Percentiles rank a stretch among this genome's conserved stretches.
Evolutionary conservation across 2,888 invertebrate species (phyloP).

Genomic region (Chymomyza caudatula): DNA sequence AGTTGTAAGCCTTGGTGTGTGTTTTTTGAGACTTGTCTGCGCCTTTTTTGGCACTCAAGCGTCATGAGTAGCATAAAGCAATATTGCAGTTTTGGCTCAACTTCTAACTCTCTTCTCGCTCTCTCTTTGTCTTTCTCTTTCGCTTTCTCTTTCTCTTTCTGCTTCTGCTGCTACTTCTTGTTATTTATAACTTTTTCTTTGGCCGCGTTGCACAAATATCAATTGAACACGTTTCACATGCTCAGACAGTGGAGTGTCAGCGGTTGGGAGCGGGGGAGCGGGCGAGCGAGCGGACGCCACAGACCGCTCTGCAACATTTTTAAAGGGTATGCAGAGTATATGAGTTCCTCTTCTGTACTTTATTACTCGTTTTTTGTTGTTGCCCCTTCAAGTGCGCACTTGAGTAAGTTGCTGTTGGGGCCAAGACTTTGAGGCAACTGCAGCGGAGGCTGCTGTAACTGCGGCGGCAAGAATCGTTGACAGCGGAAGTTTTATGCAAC

Average conservation of each 20-base stretch:
- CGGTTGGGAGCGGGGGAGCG: too few relatives aligned
- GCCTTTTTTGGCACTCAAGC: conserved; percentile 8
- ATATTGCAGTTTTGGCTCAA: conserved; percentile 66
- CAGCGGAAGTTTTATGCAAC: conserved; percentile 2
- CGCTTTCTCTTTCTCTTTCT: conserved; percentile 26
- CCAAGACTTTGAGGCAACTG: conserved; percentile 18
- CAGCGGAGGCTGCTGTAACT: conserved; percentile 18
- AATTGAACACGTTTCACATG: conserved; percentile 65
- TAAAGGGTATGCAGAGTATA: conserved; percentile 34
- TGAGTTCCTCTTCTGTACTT: conserved; percentile 33
- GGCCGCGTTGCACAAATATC: conserved; percentile 60
- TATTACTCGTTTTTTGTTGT: conserved; percentile 12
- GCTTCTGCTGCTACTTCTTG: conserved; percentile 45
- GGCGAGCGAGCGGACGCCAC: neutral
- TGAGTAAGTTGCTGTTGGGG: conserved; percentile 49
- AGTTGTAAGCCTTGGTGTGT: too few relatives aligned
- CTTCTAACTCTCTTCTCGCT: conserved; percentile 21
- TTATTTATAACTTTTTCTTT: conserved; percentile 71
- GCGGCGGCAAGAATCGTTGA: neutral
- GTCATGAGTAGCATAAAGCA: conserved; percentile 31
- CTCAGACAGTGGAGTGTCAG: neutral
- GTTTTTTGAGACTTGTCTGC: conserved; percentile 63
- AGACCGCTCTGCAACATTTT: conserved; percentile 29
- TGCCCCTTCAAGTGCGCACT: conserved; percentile 41
- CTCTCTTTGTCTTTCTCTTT: conserved; percentile 23